Percentiles rank a stretch among this genome's conserved stretches.
These are phyloP conservation scores for Eurosta solidaginis DNA, from an alignment of 1,140 invertebrate genomes.

Conservation along the genomic window DNA sequence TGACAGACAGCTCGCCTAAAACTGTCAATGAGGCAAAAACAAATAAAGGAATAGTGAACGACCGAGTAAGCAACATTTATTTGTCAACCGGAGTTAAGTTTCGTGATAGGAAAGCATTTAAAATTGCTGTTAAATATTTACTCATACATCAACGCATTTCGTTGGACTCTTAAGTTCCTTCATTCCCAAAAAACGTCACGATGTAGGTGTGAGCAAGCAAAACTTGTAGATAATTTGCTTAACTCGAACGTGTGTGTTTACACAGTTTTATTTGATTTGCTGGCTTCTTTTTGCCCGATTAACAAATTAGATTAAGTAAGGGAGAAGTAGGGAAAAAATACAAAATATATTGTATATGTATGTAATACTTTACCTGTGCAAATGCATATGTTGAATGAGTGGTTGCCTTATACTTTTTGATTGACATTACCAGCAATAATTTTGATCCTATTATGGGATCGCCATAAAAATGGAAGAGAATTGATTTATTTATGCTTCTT, in stretches of 20 bases:
- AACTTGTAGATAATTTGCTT: not conserved
- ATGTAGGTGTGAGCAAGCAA: not conserved
- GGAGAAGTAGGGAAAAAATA: no score
- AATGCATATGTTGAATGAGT: no score
- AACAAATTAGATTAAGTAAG: conserved; percentile 28
- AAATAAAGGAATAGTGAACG: conserved; percentile 21
- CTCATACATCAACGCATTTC: not conserved
- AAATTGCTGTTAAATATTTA: not conserved
- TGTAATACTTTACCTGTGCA: no score
- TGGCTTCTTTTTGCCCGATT: not conserved
- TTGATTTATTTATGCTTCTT: no score
- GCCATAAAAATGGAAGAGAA: no score
- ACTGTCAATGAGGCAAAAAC: conserved; percentile 25
- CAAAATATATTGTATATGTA: no score
- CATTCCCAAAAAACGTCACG: not conserved
- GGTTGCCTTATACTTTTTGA: no score
- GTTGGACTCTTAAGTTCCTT: not conserved
- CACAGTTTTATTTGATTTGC: conserved; percentile 22
- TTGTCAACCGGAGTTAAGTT: conserved; percentile 4
- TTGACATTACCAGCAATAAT: no score
- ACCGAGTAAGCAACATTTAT: not conserved
- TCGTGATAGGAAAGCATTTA: not conserved
- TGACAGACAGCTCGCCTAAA: conserved; percentile 34
- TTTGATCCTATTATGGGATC: no score
- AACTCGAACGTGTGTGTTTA: not conserved